A percentile compares a stretch with the other conserved stretches of the same genome.
These are phyloP conservation scores for Esox masquinongy DNA, from an alignment of 2,797 vertebrate species.

Conservation along the genomic window DNA sequence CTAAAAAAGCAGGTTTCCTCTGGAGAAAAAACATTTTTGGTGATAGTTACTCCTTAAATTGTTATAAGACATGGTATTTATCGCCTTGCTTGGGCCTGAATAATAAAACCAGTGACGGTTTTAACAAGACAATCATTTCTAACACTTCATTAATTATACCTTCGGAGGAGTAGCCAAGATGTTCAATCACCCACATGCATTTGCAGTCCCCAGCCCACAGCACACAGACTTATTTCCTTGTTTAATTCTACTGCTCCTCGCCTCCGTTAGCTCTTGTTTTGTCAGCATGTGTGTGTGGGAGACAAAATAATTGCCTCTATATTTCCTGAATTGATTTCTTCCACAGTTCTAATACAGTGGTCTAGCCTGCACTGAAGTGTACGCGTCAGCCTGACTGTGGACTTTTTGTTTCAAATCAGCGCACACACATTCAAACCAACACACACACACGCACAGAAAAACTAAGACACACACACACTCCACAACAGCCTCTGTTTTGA, in stretches of 20 bases:
- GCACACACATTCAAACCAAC: neutral
- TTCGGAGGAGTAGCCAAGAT: conserved; percentile 42
- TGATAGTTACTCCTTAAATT: neutral
- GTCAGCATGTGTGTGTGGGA: conserved; percentile 75
- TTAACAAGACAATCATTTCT: conserved; percentile 50
- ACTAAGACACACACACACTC: too few relatives aligned
- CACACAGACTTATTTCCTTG: conserved; percentile 42
- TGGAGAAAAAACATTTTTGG: too few relatives aligned
- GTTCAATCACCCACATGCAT: conserved; percentile 44
- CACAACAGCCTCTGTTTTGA: neutral
- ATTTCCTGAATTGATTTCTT: conserved; percentile 80
- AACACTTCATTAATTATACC: conserved; percentile 60
- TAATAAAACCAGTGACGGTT: conserved; percentile 19
- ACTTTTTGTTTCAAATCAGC: conserved; percentile 53
- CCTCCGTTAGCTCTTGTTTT: conserved; percentile 70
- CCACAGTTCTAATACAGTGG: conserved; percentile 73
- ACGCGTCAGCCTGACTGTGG: conserved; percentile 56
- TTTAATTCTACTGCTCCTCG: conserved; percentile 67
- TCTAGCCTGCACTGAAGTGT: conserved; percentile 63
- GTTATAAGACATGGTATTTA: neutral
- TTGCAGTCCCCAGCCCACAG: conserved; percentile 25
- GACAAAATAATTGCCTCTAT: conserved; percentile 82
- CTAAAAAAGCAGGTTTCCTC: too few relatives aligned
- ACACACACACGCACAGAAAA: neutral
- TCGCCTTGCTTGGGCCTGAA: neutral